phyloP scores from a whole-genome alignment of 2,113 vertebrate genomes.

The Taxidea taxus region DNA sequence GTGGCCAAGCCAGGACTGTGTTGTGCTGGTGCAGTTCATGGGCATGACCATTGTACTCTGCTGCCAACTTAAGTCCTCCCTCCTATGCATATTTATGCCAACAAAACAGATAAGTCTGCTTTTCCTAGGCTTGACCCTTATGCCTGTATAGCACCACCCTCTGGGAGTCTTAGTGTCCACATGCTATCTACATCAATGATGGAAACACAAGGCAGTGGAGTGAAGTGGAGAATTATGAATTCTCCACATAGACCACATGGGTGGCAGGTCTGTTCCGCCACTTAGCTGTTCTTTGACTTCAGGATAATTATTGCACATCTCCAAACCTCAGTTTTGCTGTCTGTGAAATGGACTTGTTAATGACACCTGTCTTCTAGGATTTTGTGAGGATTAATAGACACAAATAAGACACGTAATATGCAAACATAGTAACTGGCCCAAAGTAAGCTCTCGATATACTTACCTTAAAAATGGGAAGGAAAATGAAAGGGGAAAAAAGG shows the following conservation, averaged over 20 bases:
- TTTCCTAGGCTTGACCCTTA: background rate
- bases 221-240: background rate
- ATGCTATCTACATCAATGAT: background rate
- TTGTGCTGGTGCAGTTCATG: background rate
- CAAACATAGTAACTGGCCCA: background rate
- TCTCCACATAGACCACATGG: background rate
- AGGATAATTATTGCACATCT: background rate
- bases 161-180: background rate
- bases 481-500: background rate
- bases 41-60: background rate
- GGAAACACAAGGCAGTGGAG: background rate
- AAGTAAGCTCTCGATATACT: background rate
- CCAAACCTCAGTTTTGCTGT: background rate
- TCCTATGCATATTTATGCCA: background rate
- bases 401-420: background rate
- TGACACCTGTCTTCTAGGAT: background rate
- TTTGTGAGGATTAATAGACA: background rate
- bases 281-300: background rate
- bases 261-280: background rate
- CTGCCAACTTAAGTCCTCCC: background rate
- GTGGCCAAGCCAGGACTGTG: background rate
- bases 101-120: background rate
- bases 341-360: background rate
- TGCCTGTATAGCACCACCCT: rapidly evolving
- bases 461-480: background rate